Evolutionary conservation across 2,888 invertebrate species (phyloP).

Genomic region (Oscheius sp.): DNA sequence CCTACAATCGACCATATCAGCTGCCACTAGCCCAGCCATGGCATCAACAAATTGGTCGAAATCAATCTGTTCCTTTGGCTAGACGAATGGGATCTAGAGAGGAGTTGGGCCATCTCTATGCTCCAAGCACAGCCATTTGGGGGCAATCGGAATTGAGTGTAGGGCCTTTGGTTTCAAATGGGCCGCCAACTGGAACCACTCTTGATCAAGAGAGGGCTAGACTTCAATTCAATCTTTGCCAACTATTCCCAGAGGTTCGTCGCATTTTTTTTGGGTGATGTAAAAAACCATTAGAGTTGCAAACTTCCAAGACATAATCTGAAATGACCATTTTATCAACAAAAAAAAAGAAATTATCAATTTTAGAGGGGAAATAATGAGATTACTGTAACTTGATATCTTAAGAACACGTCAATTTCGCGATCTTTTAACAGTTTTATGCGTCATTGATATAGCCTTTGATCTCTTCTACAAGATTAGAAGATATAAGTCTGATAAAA

Average conservation of each 20-base stretch:
- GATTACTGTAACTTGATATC: too few species aligned
- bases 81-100: constrained; percentile 6
- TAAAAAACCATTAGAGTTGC: too few species aligned
- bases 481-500: too few species aligned
- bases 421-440: too few species aligned
- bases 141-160: constrained; percentile 57
- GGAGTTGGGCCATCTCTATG: constrained; percentile 45
- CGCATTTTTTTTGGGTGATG: not conserved
- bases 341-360: too few species aligned
- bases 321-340: too few species aligned
- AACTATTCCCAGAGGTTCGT: constrained; percentile 80
- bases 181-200: not conserved
- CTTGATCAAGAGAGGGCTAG: constrained; percentile 34
- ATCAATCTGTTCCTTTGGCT: constrained; percentile 27
- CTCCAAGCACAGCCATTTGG: constrained; percentile 63
- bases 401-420: too few species aligned
- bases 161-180: constrained; percentile 45
- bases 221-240: constrained; percentile 86
- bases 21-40: constrained; percentile 15
- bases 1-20: constrained; percentile 25
- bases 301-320: too few species aligned
- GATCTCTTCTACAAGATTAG: too few species aligned
- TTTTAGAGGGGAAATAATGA: too few species aligned
- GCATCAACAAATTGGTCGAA: constrained; percentile 29
- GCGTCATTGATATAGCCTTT: too few species aligned